Conservation (phyloP, 2,888 invertebrate species). For the Aphodius granarius region DNA sequence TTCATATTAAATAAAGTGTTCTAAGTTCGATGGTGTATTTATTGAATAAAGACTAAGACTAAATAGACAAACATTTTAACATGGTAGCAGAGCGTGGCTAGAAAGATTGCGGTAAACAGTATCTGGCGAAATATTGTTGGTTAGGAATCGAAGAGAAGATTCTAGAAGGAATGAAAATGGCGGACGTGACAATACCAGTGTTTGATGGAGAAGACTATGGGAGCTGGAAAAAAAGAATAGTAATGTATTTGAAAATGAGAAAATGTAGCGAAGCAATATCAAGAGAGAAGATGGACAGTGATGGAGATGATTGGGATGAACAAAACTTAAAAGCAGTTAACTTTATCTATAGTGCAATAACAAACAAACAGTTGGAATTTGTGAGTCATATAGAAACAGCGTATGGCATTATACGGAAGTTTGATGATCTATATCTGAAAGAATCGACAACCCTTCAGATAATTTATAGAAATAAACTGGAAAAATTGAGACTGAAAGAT, state of each 20-base stretch:
- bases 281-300: conserved; percentile 21
- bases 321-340: conserved; percentile 34
- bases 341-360: conserved; percentile 28
- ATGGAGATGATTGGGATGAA: conserved; percentile 30
- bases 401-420: conserved; percentile 34
- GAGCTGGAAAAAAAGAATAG: conserved; percentile 35
- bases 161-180: no score
- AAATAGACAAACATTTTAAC: no score
- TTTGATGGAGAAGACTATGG: conserved; percentile 31
- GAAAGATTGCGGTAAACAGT: no score
- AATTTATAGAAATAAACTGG: conserved; percentile 35
- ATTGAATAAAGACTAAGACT: no score
- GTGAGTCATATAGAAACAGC: conserved; percentile 31
- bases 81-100: no score
- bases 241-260: conserved; percentile 32
- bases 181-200: neutral
- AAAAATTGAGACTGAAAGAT: conserved; percentile 31
- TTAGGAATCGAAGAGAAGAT: no score
- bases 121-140: no score
- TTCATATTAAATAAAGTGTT: no score
- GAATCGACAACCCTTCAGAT: conserved; percentile 37
- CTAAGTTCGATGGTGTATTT: no score
- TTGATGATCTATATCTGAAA: conserved; percentile 34
- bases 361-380: conserved; percentile 32
- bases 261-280: conserved; percentile 25